Conservation (phyloP, 37 sponge, comb jelly and placozoan genomes). For the Ianthella basta region DNA sequence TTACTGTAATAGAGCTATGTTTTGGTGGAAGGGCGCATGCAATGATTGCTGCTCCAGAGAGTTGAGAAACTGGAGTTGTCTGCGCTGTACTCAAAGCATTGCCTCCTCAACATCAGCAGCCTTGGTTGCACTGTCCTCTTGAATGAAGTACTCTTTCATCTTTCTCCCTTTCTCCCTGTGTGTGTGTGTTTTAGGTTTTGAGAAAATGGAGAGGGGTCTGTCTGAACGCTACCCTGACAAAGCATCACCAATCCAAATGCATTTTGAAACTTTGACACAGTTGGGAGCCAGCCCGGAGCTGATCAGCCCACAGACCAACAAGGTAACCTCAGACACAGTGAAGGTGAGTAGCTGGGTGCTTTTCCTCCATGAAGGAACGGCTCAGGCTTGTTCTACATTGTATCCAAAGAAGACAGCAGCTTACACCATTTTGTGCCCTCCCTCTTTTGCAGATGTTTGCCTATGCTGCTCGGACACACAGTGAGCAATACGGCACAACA, state of each 20-base stretch:
- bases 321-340: constrained; percentile 67
- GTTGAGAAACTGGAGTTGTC: neutral
- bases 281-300: constrained; percentile 59
- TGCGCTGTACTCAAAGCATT: no score
- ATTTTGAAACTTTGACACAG: constrained; percentile 46
- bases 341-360: constrained; percentile 34
- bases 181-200: constrained; percentile 58
- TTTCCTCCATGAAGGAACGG: no score
- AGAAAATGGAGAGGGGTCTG: constrained; percentile 78
- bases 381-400: no score
- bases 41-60: neutral
- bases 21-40: no score
- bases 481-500: constrained; percentile 61
- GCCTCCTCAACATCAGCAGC: no score
- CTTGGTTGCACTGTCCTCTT: no score
- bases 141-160: no score
- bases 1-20: no score
- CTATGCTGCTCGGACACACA: constrained; percentile 75
- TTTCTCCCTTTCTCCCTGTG: no score
- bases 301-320: constrained; percentile 60
- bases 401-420: no score
- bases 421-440: no score
- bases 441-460: constrained; percentile 78
- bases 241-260: constrained; percentile 59
- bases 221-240: constrained; percentile 66